phyloP scores from a whole-genome alignment of 2,888 invertebrate species.

The Polymixis lichenea region DNA sequence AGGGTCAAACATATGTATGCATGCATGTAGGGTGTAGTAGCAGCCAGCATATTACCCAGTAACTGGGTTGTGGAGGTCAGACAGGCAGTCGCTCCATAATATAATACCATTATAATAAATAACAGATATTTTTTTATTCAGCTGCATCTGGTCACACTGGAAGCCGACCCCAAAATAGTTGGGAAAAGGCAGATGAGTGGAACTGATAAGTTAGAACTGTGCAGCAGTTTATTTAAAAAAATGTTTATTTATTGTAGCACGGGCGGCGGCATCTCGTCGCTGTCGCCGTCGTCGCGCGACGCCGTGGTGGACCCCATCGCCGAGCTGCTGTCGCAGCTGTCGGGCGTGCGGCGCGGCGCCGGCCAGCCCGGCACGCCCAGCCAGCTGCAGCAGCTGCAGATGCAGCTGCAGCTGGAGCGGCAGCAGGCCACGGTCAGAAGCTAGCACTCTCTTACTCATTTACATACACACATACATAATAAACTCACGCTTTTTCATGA shows the following conservation, averaged over 20 bases:
- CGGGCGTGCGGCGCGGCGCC: slow-evolving; percentile 95
- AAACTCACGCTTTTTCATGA: neutral
- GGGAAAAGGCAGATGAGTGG: neutral
- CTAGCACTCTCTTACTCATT: neutral
- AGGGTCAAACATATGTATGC: neutral
- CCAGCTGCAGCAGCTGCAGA: slow-evolving; percentile 97
- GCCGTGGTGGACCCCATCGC: slow-evolving; percentile 99
- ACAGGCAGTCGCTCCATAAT: no score
- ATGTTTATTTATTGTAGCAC: slow-evolving; percentile 91
- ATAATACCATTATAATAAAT: neutral
- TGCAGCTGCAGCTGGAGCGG: slow-evolving; percentile 97
- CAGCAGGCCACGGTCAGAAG: slow-evolving; percentile 93
- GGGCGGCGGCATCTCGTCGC: slow-evolving; percentile 95
- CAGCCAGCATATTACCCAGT: neutral
- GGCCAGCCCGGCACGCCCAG: slow-evolving; percentile 92
- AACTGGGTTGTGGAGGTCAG: neutral
- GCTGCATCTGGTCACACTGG: neutral
- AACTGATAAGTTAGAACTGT: neutral
- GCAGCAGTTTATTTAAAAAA: neutral
- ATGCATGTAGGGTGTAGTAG: neutral
- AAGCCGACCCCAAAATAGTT: neutral
- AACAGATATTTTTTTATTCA: neutral
- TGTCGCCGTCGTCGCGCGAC: slow-evolving; percentile 97
- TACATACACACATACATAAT: neutral
- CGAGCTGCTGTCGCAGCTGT: slow-evolving; percentile 98